These are phyloP conservation scores for Ips nitidus DNA, from an alignment of 1,140 invertebrate genomes.

Conservation along the genomic window DNA sequence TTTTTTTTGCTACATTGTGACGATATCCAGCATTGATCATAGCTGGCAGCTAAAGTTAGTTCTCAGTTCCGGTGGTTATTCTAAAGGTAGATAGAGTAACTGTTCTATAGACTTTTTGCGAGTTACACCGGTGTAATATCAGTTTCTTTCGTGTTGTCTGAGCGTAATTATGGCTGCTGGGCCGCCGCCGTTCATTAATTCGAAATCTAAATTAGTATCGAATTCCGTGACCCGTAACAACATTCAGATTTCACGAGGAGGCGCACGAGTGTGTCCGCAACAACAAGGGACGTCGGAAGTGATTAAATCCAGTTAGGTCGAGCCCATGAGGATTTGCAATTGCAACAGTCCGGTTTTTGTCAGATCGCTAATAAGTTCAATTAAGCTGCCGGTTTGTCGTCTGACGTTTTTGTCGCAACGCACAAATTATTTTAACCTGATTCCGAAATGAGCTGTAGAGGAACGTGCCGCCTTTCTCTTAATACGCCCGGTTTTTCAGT, in stretches of 20 bases:
- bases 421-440: neutral
- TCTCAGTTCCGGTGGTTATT: too few species aligned
- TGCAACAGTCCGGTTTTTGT: neutral
- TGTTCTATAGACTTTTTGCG: too few species aligned
- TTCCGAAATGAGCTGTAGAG: neutral
- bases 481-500: neutral
- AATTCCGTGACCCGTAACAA: slow-evolving; percentile 11
- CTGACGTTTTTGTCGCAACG: neutral
- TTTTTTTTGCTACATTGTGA: too few species aligned
- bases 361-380: slow-evolving; percentile 1
- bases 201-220: slow-evolving; percentile 14
- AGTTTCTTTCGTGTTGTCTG: slow-evolving; percentile 2
- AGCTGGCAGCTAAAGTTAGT: too few species aligned
- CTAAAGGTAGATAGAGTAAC: too few species aligned
- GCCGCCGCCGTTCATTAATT: slow-evolving; percentile 5
- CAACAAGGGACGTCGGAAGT: slow-evolving; percentile 6
- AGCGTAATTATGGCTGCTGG: slow-evolving; percentile 14
- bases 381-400: neutral
- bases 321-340: slow-evolving; percentile 7
- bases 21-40: too few species aligned
- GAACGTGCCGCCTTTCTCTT: slow-evolving; percentile 1
- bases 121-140: neutral
- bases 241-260: slow-evolving; percentile 11
- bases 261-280: slow-evolving; percentile 3
- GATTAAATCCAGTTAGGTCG: slow-evolving; percentile 9